phyloP scores from a whole-genome alignment of 1,140 invertebrate species.

The Orussus abietinus region DNA sequence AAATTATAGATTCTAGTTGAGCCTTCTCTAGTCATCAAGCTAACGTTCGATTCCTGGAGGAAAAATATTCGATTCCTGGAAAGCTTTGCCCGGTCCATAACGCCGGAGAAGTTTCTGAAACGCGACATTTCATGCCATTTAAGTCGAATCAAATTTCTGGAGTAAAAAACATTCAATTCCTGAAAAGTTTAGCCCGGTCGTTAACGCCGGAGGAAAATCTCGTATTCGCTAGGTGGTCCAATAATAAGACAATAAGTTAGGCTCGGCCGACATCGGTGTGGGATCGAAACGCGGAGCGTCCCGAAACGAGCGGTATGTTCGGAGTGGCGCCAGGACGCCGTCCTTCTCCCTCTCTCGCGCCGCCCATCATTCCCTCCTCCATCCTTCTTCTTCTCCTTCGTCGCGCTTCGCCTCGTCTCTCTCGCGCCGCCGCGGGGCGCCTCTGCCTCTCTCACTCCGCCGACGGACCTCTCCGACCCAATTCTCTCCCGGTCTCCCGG shows the following conservation, averaged over 20 bases:
- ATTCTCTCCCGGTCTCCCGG: conserved; percentile 34
- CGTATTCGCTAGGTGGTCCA: conserved; percentile 46
- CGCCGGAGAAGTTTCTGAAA: too few relatives aligned
- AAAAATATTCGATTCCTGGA: conserved; percentile 10
- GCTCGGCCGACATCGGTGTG: conserved; percentile 38
- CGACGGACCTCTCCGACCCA: conserved; percentile 35
- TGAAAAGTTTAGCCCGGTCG: conserved; percentile 6
- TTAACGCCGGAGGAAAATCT: conserved; percentile 19
- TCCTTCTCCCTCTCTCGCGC: conserved; percentile 30
- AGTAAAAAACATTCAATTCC: conserved; percentile 13
- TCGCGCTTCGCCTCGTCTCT: conserved; percentile 6
- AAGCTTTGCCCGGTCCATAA: neutral
- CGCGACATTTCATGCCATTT: too few relatives aligned
- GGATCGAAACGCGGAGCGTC: conserved; percentile 35
- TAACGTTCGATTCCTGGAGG: too few relatives aligned
- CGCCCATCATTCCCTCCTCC: conserved; percentile 22
- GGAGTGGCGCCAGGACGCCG: conserved; percentile 48
- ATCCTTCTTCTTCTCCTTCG: conserved; percentile 4
- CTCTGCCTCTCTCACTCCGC: too few relatives aligned
- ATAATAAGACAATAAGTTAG: conserved; percentile 49
- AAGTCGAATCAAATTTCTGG: too few relatives aligned
- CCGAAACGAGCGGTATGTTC: conserved; percentile 33
- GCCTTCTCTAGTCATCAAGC: too few relatives aligned
- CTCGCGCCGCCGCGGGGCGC: conserved; percentile 18
- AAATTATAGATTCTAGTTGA: too few relatives aligned